Conservation (phyloP, 2,797 vertebrate species). For the Phataginus tetradactyla region DNA sequence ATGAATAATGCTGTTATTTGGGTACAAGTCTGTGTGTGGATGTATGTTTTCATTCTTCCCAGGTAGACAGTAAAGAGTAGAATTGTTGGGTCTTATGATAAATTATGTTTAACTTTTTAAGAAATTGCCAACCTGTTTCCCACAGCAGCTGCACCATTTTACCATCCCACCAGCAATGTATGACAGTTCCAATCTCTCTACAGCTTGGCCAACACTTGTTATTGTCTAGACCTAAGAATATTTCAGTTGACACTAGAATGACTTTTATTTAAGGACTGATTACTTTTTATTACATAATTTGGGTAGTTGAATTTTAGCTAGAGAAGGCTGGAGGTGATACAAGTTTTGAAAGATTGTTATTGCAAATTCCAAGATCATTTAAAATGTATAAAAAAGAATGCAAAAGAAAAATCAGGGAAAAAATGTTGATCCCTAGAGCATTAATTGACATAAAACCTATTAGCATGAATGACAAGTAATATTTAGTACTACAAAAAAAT, state of each 20-base stretch:
- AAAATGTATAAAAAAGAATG: conserved; percentile 16
- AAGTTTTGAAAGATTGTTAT: conserved; percentile 35
- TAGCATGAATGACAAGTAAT: neutral
- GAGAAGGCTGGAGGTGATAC: neutral
- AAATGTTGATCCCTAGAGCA: neutral
- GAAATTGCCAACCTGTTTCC: neutral
- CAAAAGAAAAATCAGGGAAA: conserved; percentile 15
- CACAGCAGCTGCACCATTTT: neutral
- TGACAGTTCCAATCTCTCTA: neutral
- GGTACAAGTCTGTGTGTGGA: neutral
- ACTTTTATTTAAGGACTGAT: conserved; percentile 13
- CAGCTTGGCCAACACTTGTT: neutral
- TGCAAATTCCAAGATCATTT: conserved; percentile 49
- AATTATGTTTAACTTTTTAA: conserved; percentile 31
- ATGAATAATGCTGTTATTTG: conserved; percentile 12
- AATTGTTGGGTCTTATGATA: conserved; percentile 15
- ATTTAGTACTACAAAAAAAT: conserved; percentile 33
- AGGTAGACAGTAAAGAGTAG: neutral
- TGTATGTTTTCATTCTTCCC: neutral
- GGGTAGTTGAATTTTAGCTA: conserved; percentile 49
- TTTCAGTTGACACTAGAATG: conserved; percentile 26
- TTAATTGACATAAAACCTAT: conserved; percentile 43
- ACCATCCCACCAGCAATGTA: neutral
- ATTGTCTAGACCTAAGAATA: neutral
- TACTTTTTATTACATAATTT: conserved; percentile 26